phyloP scores from a whole-genome alignment of 2,113 vertebrate species.

The Dryoscopus gambensis region DNA sequence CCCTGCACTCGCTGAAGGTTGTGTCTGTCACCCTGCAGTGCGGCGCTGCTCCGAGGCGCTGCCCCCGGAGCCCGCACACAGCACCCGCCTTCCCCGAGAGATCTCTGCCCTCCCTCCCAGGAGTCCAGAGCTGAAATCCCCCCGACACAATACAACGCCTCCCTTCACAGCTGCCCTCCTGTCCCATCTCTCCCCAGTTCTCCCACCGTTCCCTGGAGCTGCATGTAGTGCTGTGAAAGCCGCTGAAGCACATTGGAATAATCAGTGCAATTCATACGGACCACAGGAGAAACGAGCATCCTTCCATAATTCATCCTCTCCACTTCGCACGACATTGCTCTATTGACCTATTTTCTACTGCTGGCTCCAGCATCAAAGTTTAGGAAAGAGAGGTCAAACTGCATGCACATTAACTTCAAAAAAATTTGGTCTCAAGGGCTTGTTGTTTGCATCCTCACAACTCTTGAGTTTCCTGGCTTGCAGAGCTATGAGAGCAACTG shows the following conservation, averaged over 20 bases:
- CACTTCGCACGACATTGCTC: neutral
- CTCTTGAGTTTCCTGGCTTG: neutral
- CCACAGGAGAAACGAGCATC: neutral
- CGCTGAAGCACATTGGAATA: neutral
- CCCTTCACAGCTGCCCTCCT: neutral
- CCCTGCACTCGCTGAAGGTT: neutral
- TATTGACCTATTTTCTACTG: constrained; percentile 33
- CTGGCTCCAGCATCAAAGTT: neutral
- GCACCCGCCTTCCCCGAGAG: accelerated
- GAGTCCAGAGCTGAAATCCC: neutral
- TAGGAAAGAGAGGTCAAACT: neutral
- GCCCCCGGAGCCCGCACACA: neutral
- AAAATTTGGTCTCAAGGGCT: neutral
- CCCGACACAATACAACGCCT: neutral
- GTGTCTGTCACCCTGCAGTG: neutral
- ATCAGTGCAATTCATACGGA: neutral
- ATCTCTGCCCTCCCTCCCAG: neutral
- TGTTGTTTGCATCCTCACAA: neutral
- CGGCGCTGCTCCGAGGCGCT: accelerated
- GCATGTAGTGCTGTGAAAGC: neutral
- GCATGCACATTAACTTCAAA: neutral
- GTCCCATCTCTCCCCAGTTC: neutral
- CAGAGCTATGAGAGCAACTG: neutral
- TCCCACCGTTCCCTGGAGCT: neutral
- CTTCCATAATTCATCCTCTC: constrained; percentile 25